Evolutionary conservation across 2,888 invertebrate species (phyloP).

Genomic region (Macrophya alboannulata): DNA sequence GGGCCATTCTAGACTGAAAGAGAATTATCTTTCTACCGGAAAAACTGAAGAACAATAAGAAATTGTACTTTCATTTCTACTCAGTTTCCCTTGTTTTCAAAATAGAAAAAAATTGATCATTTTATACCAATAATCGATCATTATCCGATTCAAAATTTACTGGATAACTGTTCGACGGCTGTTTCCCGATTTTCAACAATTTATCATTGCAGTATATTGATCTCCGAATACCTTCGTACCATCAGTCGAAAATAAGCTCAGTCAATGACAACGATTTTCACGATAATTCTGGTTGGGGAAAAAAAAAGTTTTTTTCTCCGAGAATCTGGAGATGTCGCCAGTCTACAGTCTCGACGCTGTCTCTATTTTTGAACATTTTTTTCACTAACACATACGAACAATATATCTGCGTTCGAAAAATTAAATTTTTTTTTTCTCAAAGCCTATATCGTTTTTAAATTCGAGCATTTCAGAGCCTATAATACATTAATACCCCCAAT

Average conservation of each 20-base stretch:
- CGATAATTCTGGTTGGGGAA: background rate
- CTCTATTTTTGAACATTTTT: background rate
- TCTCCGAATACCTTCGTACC: background rate
- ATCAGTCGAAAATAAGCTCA: background rate
- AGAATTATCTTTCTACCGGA: no score
- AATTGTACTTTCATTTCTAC: no score
- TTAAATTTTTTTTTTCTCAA: no score
- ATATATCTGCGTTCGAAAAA: no score
- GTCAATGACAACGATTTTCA: background rate
- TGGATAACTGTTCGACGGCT: background rate
- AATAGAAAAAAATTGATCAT: background rate
- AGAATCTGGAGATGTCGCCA: slow-evolving; percentile 34
- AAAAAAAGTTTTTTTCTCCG: background rate
- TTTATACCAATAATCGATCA: background rate
- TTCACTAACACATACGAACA: no score
- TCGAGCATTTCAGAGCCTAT: background rate
- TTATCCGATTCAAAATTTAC: background rate
- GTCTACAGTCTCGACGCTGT: background rate
- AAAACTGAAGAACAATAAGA: no score
- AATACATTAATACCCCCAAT: no score
- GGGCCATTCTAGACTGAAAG: background rate
- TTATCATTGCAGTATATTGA: background rate
- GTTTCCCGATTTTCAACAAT: background rate
- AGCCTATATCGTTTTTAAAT: background rate
- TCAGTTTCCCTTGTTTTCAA: no score